phyloP scores from a whole-genome alignment of 2,113 vertebrate genomes.

The Pterocles orientalis region DNA sequence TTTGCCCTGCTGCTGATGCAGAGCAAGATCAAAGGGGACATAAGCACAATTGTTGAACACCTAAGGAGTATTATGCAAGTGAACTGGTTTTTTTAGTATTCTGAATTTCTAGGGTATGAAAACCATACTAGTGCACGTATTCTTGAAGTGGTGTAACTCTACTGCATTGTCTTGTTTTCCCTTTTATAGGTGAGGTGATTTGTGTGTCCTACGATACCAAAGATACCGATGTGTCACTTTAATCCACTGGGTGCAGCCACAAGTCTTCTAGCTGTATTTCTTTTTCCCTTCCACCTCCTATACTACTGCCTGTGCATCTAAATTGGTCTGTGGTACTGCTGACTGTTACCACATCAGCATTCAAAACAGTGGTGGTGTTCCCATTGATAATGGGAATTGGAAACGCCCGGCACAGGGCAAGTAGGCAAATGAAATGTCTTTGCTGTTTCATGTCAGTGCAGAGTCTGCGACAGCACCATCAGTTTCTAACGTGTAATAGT shows the following conservation, averaged over 20 bases:
- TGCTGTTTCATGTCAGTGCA: not conserved
- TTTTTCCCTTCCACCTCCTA: not conserved
- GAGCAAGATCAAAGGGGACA: constrained; percentile 11
- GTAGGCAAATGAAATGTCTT: not conserved
- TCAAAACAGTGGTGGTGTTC: not conserved
- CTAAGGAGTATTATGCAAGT: constrained; percentile 8
- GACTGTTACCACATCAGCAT: not conserved
- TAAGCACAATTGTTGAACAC: not conserved
- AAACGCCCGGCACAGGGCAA: not conserved
- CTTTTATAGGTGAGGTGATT: not conserved
- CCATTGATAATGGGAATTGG: not conserved
- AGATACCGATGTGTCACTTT: not conserved
- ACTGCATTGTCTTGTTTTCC: not conserved
- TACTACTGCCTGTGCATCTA: not conserved
- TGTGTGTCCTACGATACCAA: accelerated
- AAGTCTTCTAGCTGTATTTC: not conserved
- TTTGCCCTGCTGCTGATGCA: not conserved
- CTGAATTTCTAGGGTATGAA: not conserved
- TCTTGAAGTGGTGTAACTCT: not conserved
- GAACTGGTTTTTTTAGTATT: not conserved
- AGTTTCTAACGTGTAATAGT: not conserved
- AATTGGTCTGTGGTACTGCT: not conserved
- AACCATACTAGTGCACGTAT: not conserved
- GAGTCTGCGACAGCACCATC: not conserved
- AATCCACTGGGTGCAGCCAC: not conserved